Evolutionary conservation across 2,113 vertebrate species (phyloP).

Genomic region (Arothron firmamentum): DNA sequence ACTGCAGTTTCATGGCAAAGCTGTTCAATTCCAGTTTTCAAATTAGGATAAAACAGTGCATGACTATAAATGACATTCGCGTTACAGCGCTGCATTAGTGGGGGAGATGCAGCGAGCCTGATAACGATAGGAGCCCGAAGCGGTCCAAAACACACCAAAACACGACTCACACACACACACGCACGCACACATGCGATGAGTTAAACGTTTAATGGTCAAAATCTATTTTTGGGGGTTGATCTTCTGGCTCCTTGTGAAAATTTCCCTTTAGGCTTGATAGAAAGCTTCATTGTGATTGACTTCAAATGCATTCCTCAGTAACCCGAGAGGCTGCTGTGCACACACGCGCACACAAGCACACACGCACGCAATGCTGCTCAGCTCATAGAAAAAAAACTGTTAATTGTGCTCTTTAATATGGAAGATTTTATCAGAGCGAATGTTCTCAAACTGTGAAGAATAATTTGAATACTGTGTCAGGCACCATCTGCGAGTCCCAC

Average conservation of each 20-base stretch:
- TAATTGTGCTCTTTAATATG: slow-evolving; percentile 56
- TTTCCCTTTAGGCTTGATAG: slow-evolving; percentile 52
- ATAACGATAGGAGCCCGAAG: slow-evolving; percentile 36
- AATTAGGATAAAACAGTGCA: neutral
- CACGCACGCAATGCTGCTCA: slow-evolving; percentile 11
- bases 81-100: no score
- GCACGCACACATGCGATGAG: neutral
- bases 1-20: slow-evolving; percentile 10
- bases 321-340: slow-evolving; percentile 46
- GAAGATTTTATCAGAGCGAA: slow-evolving; percentile 44
- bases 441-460: slow-evolving; percentile 51
- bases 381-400: slow-evolving; percentile 41
- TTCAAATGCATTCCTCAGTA: slow-evolving; percentile 66
- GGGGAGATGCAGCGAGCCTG: neutral
- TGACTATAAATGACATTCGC: neutral
- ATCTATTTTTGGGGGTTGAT: slow-evolving; percentile 14
- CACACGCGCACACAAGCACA: slow-evolving; percentile 20
- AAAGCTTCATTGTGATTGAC: slow-evolving; percentile 58
- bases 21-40: slow-evolving; percentile 3
- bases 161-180: neutral
- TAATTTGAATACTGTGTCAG: slow-evolving; percentile 58
- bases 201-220: slow-evolving; percentile 11
- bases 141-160: slow-evolving; percentile 2
- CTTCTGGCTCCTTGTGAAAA: slow-evolving; percentile 20
- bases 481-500: slow-evolving; percentile 55